Base-by-base conservation (phyloP, 2,113 vertebrate genomes). In the Syrrhaptes paradoxus region DNA sequence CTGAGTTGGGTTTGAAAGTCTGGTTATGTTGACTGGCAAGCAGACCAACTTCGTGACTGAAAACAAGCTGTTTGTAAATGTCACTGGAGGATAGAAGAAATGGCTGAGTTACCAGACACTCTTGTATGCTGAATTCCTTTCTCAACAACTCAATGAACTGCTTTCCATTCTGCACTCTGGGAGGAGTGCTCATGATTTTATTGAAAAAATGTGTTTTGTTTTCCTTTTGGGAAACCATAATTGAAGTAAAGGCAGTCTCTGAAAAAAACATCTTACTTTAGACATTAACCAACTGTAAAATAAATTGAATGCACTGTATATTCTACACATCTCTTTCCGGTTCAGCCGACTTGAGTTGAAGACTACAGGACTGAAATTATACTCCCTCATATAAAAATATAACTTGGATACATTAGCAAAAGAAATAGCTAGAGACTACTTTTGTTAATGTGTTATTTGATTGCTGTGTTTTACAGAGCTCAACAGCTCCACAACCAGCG, bases 141-240 rank as follows among this genome's bases (percentile, higher is more conserved):
- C 77, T 95, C 76, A 89, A 67, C 90, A 97, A 49, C 89, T 95
- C 86, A 90, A 58, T 93, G 38, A 93, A 81, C 57, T 91, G 71
- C 79, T 83, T 93, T 88, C 85, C 76, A 54, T 93, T 95, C 79
- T 95, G 86, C 73, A 75, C 49, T 84, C 59, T 75, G 93, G 91
- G 89, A 97, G 91, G 89, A 95, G 80, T 78, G 77, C 76, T 92
- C 19, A 67, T 71, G 32, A 57, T 48, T 96, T 95, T 89, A 95
- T 90, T 97, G 89, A 87, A 95, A 96, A 95, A 96, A 95, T 75
- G 89, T 96, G 91, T 51, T 88, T 65, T 85, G 41, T 68, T 96
- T 93, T 90, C n/a, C 79, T 86, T 89, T 89, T 74, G 86, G 57
- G 86, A 92, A 92, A 87, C 61, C 18, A 48, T 90, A 90, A 91